These are phyloP conservation scores for Tetrapedia diversipes DNA, from an alignment of 2,888 invertebrate species.

Conservation along the genomic window DNA sequence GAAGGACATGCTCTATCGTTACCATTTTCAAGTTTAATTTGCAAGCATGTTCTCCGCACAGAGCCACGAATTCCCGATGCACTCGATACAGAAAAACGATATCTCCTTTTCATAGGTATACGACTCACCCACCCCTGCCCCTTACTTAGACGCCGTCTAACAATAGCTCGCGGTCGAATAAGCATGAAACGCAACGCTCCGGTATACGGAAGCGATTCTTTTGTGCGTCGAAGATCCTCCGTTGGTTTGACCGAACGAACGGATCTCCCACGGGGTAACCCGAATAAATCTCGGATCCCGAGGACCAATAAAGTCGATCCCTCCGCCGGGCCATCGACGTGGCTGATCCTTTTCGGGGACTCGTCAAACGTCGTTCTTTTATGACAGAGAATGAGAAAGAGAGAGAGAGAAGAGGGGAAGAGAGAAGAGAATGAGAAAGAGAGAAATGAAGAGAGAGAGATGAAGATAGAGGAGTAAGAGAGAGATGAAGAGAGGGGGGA, in stretches of 20 bases:
- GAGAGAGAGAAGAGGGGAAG: too few species aligned
- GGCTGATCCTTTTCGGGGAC: slow-evolving; percentile 50
- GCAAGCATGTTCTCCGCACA: neutral
- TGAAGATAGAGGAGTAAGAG: too few species aligned
- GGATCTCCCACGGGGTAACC: slow-evolving; percentile 63
- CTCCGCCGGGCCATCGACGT: slow-evolving; percentile 52
- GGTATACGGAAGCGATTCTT: slow-evolving; percentile 69
- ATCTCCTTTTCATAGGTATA: slow-evolving; percentile 35
- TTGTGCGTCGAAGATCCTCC: slow-evolving; percentile 63
- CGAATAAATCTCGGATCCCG: slow-evolving; percentile 66
- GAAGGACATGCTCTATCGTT: too few species aligned
- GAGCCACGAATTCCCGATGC: slow-evolving; percentile 22
- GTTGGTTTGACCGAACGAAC: slow-evolving; percentile 56
- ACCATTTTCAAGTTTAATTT: slow-evolving; percentile 41
- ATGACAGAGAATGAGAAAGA: too few species aligned
- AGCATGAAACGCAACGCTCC: slow-evolving; percentile 60
- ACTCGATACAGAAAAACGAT: slow-evolving; percentile 43
- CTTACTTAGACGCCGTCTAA: slow-evolving; percentile 54
- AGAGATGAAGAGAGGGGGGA: too few species aligned
- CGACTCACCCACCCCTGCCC: slow-evolving; percentile 3
- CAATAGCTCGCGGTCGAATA: slow-evolving; percentile 66
- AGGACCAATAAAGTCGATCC: slow-evolving; percentile 66
- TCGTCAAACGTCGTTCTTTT: slow-evolving; percentile 62
- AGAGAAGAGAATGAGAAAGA: too few species aligned
- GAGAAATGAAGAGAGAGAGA: too few species aligned